These are phyloP conservation scores for Fragum sueziense DNA, from an alignment of 2,888 invertebrate genomes.

Conservation along the genomic window DNA sequence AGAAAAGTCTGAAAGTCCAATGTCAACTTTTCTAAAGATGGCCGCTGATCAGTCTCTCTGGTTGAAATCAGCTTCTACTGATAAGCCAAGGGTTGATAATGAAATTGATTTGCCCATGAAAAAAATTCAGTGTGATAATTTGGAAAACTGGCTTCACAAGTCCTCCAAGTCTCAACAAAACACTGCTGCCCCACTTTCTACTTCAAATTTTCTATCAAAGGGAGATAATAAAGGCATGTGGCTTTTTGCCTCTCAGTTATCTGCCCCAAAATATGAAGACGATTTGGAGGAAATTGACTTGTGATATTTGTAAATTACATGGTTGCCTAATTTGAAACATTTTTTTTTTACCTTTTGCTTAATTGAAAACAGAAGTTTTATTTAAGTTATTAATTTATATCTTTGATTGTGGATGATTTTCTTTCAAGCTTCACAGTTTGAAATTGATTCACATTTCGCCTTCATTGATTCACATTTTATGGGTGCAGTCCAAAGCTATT, in stretches of 20 bases:
- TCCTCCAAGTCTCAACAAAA: not conserved
- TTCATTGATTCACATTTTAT: no score
- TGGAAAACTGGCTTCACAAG: conserved; percentile 10
- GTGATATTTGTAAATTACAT: not conserved
- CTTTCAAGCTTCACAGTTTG: not conserved
- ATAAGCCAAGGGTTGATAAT: not conserved
- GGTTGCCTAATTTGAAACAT: not conserved
- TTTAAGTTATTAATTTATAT: not conserved
- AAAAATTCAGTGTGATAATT: not conserved
- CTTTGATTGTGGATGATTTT: not conserved
- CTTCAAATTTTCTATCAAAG: not conserved
- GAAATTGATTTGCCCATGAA: conserved; percentile 1
- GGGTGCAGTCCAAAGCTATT: not conserved
- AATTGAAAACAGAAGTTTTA: not conserved
- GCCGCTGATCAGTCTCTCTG: conserved; percentile 28
- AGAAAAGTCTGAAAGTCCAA: conserved; percentile 27
- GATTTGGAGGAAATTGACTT: conserved; percentile 22
- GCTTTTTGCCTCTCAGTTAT: not conserved
- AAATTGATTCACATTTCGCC: not conserved
- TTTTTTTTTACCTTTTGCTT: not conserved
- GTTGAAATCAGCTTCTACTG: conserved; percentile 29
- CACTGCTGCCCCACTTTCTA: not conserved
- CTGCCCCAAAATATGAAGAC: not conserved
- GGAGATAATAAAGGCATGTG: not conserved
- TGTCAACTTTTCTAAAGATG: conserved; percentile 30